Percentiles rank a stretch among this genome's conserved stretches.
phyloP scores from a whole-genome alignment of 2,888 invertebrate species.

The Helicoverpa assulta region DNA sequence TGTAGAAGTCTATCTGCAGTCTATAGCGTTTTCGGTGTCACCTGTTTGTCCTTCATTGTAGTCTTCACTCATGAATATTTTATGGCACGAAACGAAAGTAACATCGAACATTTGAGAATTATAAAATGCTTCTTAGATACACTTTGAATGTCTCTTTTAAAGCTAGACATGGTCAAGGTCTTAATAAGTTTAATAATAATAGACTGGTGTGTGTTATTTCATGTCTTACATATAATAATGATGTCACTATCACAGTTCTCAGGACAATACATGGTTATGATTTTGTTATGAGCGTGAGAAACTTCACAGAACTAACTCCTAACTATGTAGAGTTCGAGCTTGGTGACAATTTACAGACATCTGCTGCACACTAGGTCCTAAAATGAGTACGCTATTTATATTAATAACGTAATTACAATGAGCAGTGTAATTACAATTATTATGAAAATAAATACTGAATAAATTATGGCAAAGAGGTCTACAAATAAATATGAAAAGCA shows the following conservation, averaged over 20 bases:
- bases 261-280: constrained; percentile 36
- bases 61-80: background rate
- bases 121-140: background rate
- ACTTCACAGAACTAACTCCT: constrained; percentile 3
- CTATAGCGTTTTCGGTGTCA: background rate
- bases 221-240: constrained; percentile 28
- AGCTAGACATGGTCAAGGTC: constrained; percentile 31
- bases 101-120: background rate
- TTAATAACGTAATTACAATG: background rate
- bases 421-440: background rate
- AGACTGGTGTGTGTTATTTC: constrained; percentile 4
- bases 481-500: background rate
- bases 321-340: background rate
- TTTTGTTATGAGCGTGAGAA: constrained; percentile 54
- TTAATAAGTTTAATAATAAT: constrained; percentile 15
- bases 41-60: constrained; percentile 2
- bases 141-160: background rate
- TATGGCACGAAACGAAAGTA: background rate
- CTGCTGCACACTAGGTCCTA: constrained; percentile 21
- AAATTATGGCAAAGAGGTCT: background rate
- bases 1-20: background rate
- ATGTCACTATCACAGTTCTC: constrained; percentile 37
- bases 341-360: constrained; percentile 28
- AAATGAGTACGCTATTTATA: constrained; percentile 11
- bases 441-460: background rate